A percentile compares a stretch with the other conserved stretches of the same genome.
Evolutionary conservation across 2,113 vertebrate genomes (phyloP).

Genomic region (Cyanoramphus novaezelandiae): DNA sequence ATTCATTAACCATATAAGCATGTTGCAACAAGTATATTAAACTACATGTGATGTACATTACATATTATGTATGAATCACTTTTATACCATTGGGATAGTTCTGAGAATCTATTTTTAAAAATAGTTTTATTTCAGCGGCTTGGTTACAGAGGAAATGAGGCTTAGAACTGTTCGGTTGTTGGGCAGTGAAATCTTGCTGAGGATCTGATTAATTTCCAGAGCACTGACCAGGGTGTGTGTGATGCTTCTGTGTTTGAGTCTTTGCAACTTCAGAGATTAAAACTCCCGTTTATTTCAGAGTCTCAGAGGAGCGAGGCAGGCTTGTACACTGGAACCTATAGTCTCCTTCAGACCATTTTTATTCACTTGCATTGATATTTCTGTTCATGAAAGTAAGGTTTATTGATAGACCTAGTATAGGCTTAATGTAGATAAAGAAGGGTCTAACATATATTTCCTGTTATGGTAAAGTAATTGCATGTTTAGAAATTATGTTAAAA

Average conservation of each 20-base stretch:
- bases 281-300: background rate
- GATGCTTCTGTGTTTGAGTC: background rate
- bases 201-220: slow-evolving; percentile 36
- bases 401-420: background rate
- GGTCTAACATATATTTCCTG: background rate
- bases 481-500: background rate
- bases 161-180: slow-evolving; percentile 44
- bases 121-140: slow-evolving; percentile 47
- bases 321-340: background rate
- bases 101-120: slow-evolving; percentile 57
- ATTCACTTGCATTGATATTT: background rate
- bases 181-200: slow-evolving; percentile 11
- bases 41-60: slow-evolving; percentile 47
- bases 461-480: background rate
- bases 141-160: slow-evolving; percentile 49
- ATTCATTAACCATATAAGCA: slow-evolving; percentile 55
- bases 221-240: background rate
- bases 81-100: slow-evolving; percentile 39
- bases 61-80: slow-evolving; percentile 25
- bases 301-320: background rate
- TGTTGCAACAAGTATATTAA: slow-evolving; percentile 52
- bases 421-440: background rate
- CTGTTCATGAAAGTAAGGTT: background rate
- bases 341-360: background rate
- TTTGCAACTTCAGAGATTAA: background rate